Evolutionary conservation across 2,113 vertebrate species (phyloP).

Genomic region (Tragelaphus strepsiceros): DNA sequence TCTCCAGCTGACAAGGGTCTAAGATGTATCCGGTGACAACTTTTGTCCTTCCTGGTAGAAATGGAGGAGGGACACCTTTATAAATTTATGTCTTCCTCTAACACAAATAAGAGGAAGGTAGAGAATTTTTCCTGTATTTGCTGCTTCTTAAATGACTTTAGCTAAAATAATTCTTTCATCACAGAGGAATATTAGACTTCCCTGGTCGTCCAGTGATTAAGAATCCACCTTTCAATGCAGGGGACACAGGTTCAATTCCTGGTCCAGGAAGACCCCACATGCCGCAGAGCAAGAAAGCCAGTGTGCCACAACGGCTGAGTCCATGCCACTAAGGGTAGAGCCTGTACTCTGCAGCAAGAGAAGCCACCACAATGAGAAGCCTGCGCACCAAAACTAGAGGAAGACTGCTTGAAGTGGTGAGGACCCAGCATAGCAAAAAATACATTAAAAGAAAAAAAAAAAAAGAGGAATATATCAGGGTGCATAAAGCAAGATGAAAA

Average conservation of each 20-base stretch:
- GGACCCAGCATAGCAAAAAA: neutral
- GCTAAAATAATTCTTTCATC: neutral
- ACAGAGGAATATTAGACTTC: neutral
- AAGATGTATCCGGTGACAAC: neutral
- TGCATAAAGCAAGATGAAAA: neutral
- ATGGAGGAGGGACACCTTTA: neutral
- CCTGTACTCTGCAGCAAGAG: neutral
- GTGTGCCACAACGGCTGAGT: neutral
- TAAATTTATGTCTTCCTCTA: neutral
- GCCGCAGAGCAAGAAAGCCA: neutral
- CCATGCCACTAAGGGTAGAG: neutral
- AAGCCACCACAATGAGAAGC: neutral
- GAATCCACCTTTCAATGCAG: neutral
- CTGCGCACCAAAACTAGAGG: neutral
- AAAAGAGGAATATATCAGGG: neutral
- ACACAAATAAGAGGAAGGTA: neutral
- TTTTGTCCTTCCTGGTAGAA: neutral
- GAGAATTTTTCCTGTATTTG: neutral
- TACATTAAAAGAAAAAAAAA: neutral
- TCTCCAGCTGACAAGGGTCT: neutral
- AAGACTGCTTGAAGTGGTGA: neutral
- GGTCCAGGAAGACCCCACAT: neutral
- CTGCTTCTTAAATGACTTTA: neutral
- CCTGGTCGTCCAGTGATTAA: neutral
- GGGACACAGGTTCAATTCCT: neutral